Percentiles rank a stretch among this genome's conserved stretches.
Evolutionary conservation across 2,888 invertebrate genomes (phyloP).

Genomic region (Empis stercorea): DNA sequence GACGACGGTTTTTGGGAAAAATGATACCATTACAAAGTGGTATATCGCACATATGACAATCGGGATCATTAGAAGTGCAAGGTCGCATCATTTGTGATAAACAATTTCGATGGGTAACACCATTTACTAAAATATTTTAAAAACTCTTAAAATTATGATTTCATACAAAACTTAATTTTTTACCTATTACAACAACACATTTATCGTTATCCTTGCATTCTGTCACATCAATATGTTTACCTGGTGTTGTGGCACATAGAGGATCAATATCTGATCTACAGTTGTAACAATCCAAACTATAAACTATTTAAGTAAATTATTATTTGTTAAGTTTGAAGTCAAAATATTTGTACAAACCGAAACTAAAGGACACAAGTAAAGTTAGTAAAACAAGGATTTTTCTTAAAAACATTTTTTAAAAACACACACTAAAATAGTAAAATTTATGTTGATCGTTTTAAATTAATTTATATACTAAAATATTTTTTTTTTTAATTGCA

Average conservation of each 20-base stretch:
- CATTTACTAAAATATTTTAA: slow-evolving; percentile 16
- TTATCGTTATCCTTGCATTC: slow-evolving; percentile 21
- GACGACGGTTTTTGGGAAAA: slow-evolving; percentile 22
- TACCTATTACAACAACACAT: slow-evolving; percentile 22
- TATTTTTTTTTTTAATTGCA: too few relatives aligned
- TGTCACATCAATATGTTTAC: slow-evolving; percentile 24
- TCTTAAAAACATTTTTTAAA: too few relatives aligned
- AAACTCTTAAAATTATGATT: neutral
- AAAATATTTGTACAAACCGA: too few relatives aligned
- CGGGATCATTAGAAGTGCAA: slow-evolving; percentile 18
- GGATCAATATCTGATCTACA: slow-evolving; percentile 23
- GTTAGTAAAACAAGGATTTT: too few relatives aligned
- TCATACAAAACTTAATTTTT: neutral
- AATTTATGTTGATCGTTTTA: too few relatives aligned
- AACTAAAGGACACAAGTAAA: too few relatives aligned
- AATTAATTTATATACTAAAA: too few relatives aligned
- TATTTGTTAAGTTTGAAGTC: too few relatives aligned
- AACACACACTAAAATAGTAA: too few relatives aligned
- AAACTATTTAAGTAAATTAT: neutral
- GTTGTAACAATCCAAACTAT: slow-evolving; percentile 22
- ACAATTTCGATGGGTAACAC: slow-evolving; percentile 25
- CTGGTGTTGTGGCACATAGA: slow-evolving; percentile 26
- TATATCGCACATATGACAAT: slow-evolving; percentile 22
- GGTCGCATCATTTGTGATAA: slow-evolving; percentile 9
- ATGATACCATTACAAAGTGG: slow-evolving; percentile 25